Conservation (phyloP, 2,888 invertebrate species). For the Tipula unca region DNA sequence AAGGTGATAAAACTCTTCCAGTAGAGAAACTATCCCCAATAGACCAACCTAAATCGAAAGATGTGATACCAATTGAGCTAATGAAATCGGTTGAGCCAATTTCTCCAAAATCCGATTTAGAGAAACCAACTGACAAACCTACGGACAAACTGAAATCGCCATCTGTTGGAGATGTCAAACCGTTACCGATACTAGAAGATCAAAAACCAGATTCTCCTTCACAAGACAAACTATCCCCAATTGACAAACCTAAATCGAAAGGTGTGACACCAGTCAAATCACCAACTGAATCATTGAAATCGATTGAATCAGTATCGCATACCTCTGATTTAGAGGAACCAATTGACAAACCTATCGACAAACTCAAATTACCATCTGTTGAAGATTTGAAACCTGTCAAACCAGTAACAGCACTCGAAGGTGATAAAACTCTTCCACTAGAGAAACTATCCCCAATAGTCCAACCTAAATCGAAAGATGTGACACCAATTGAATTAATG, state of each 20-base stretch:
- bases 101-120: background rate
- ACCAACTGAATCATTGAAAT: background rate
- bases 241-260: background rate
- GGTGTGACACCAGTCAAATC: no score
- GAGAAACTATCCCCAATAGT: background rate
- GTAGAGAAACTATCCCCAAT: background rate
- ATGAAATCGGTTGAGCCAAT: background rate
- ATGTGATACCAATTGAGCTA: background rate
- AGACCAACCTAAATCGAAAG: slow-evolving; percentile 24
- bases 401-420: background rate
- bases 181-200: background rate
- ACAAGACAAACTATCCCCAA: background rate
- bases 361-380: no score
- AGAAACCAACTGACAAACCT: background rate
- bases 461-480: background rate
- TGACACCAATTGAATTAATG: no score
- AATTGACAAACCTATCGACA: background rate
- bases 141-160: background rate
- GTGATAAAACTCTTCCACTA: background rate
- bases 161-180: background rate
- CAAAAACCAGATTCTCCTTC: background rate
- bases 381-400: background rate
- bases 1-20: background rate
- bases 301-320: background rate
- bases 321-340: background rate